Evolutionary conservation across 2,888 invertebrate species (phyloP), one percentile per base, ranked within the genome.

Genomic region (Acronicta aceris): DNA sequence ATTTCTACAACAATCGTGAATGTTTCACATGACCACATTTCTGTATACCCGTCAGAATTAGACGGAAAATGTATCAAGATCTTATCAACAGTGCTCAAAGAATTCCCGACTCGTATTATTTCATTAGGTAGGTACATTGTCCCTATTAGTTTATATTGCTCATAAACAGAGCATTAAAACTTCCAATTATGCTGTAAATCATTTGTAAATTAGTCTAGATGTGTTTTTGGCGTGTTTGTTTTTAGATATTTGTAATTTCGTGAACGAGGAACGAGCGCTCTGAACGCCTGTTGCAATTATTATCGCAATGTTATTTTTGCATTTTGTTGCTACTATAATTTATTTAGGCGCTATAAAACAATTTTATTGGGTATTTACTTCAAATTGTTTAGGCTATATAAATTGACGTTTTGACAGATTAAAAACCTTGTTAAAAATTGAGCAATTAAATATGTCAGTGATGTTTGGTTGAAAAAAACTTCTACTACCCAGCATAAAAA

Each of bases 21-120:
- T 76, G 81, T 80, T 79, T 76, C 76, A 82, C 79, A 81, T 81
- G 81, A 79, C 74, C 79, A 79, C 85, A 76, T 79, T 82, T 81
- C 67, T 77, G 77, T 78, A 75, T 79, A 82, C 83, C 81, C 81
- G 76, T 79, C 68, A 56, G 76, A 76, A 86, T 84, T 87, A 82
- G 83, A 82, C 78, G 72, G 80, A 86, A 38, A 86, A 83, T 81
- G 82, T 83, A 80, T 78, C 78, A 76, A 78, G 86, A 89, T 88
- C 79, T 64, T 80, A 81, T 79, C 75, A 68, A 45, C 12, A 36
- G 42, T 54, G 54, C 59, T 59, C 73, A 76, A 78, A 77, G 72
- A 76, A 77, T 78, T 56, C 59, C 62, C 76, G 68, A 38, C 62
- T 73, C 51, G 40, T 76, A 78, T 82, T 79, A 79, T 79, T 74